phyloP scores from a whole-genome alignment of 2,113 vertebrate species.

The Brachionichthys hirsutus region DNA sequence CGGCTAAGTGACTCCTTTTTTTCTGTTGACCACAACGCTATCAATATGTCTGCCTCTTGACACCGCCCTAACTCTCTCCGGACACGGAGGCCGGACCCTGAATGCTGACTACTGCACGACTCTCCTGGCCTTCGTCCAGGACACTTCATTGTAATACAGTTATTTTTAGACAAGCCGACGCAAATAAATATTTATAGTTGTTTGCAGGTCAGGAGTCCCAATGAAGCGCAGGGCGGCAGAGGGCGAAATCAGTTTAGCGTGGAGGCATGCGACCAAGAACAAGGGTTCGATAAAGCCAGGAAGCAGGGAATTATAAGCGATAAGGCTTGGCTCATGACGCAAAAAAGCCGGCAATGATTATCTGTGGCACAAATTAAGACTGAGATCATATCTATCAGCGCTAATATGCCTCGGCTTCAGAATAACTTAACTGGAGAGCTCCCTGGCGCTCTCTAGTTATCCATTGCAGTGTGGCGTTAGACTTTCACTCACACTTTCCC shows the following conservation, averaged over 20 bases:
- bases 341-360: conserved; percentile 8
- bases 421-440: conserved; percentile 39
- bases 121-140: conserved; percentile 66
- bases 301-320: conserved; percentile 11
- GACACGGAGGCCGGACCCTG: conserved; percentile 44
- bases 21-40: conserved; percentile 63
- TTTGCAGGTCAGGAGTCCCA: conserved; percentile 70
- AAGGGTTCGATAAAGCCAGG: conserved; percentile 30
- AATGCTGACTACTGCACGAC: conserved; percentile 70
- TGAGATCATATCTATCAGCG: conserved; percentile 28
- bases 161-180: conserved; percentile 73
- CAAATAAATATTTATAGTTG: conserved; percentile 78
- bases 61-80: conserved; percentile 55
- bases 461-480: conserved; percentile 34
- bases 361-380: conserved; percentile 19
- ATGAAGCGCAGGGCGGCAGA: conserved; percentile 39
- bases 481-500: conserved; percentile 55
- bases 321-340: conserved; percentile 4
- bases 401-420: conserved; percentile 32
- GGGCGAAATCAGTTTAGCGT: conserved; percentile 42
- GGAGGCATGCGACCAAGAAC: conserved; percentile 54
- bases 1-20: conserved; percentile 57
- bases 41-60: conserved; percentile 66
- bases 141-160: conserved; percentile 68
- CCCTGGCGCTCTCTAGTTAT: conserved; percentile 14